phyloP scores from a whole-genome alignment of 2,888 invertebrate species.

The Corbicula japonica region DNA sequence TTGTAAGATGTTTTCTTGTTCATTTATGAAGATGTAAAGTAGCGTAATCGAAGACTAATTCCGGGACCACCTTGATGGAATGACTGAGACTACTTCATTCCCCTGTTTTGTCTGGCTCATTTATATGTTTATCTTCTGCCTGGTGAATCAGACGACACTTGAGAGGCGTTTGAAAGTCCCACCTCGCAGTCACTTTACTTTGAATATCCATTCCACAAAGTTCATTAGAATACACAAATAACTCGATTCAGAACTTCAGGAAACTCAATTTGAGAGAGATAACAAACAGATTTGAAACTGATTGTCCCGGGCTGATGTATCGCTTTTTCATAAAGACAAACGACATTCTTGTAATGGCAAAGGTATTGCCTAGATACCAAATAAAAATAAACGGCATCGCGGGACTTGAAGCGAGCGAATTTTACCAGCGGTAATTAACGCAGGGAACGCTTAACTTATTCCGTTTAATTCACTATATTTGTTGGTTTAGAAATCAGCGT shows the following conservation, averaged over 20 bases:
- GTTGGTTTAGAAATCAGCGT: slow-evolving; percentile 63
- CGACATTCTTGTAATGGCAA: slow-evolving; percentile 59
- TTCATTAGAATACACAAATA: slow-evolving; percentile 68
- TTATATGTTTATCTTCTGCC: slow-evolving; percentile 29
- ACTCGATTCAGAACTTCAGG: slow-evolving; percentile 58
- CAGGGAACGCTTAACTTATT: slow-evolving; percentile 51
- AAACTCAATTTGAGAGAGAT: slow-evolving; percentile 69
- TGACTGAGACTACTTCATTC: neutral
- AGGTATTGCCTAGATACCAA: slow-evolving; percentile 63
- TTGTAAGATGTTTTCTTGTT: no score
- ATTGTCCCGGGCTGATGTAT: slow-evolving; percentile 57
- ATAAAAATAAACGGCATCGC: slow-evolving; percentile 62
- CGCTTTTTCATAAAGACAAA: slow-evolving; percentile 65
- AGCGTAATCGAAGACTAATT: no score
- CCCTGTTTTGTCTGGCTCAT: slow-evolving; percentile 4
- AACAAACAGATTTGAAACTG: slow-evolving; percentile 64
- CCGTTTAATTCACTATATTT: slow-evolving; percentile 55
- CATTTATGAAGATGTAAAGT: no score
- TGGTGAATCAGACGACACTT: slow-evolving; percentile 29
- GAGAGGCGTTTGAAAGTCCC: slow-evolving; percentile 27
- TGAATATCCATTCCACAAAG: slow-evolving; percentile 52
- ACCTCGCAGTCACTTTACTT: slow-evolving; percentile 42
- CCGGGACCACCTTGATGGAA: no score
- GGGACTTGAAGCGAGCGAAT: slow-evolving; percentile 39
- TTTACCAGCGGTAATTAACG: slow-evolving; percentile 41